phyloP scores from a whole-genome alignment of 1,140 invertebrate genomes.

The Hormaphis cornu region DNA sequence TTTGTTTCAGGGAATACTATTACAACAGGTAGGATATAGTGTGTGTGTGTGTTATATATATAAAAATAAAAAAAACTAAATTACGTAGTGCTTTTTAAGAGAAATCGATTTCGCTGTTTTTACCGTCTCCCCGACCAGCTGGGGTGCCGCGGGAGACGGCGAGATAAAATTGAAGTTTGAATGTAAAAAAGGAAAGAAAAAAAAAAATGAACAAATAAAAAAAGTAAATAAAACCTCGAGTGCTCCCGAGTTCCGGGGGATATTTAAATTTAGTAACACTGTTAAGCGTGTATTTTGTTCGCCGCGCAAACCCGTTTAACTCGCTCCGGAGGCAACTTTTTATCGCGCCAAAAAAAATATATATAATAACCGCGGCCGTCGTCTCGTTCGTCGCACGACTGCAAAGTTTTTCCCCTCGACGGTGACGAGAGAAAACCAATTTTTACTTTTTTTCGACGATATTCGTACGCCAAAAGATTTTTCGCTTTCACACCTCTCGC shows the following conservation, averaged over 20 bases:
- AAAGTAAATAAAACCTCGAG: background rate
- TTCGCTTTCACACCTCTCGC: too few species aligned
- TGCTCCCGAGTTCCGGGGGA: background rate
- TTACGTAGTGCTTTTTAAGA: background rate
- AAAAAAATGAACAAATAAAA: too few species aligned
- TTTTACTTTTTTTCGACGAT: too few species aligned
- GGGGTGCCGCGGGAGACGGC: too few species aligned
- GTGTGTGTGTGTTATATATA: background rate
- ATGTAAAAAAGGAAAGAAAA: background rate
- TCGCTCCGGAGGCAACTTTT: conserved; percentile 17
- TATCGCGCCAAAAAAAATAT: background rate
- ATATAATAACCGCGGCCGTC: background rate
- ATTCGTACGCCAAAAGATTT: too few species aligned
- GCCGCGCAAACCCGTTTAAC: conserved; percentile 18
- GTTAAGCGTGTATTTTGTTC: background rate
- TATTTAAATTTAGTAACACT: conserved; percentile 18
- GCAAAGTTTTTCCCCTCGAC: background rate
- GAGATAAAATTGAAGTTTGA: conserved; percentile 11
- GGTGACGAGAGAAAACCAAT: too few species aligned
- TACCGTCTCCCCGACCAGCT: too few species aligned
- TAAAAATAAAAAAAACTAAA: background rate
- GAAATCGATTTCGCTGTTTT: background rate
- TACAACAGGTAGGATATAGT: conserved; percentile 48
- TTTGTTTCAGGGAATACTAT: conserved; percentile 51
- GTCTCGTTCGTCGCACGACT: background rate